phyloP scores from a whole-genome alignment of 2,113 vertebrate species.

The Leucoraja erinaceus region DNA sequence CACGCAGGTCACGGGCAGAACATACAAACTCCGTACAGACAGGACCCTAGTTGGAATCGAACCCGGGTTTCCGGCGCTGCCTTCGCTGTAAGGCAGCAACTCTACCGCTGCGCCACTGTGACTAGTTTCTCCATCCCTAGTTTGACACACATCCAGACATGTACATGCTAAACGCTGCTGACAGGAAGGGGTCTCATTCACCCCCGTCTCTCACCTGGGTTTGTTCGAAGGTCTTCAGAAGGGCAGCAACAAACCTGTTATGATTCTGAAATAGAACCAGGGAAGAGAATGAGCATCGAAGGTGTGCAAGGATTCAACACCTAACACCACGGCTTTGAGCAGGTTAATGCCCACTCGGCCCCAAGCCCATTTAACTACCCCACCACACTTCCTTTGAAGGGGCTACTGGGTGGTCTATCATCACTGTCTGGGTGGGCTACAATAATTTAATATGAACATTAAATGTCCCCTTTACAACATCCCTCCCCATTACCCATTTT shows the following conservation, averaged over 20 bases:
- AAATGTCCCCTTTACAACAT: too few species aligned
- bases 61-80: too few species aligned
- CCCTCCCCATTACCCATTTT: too few species aligned
- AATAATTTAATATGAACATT: too few species aligned
- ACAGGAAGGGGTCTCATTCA: not conserved
- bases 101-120: not conserved
- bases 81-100: too few species aligned
- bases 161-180: not conserved
- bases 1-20: too few species aligned
- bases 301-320: not conserved
- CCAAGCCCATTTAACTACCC: not conserved
- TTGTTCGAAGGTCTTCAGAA: constrained; percentile 32
- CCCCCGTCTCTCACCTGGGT: not conserved
- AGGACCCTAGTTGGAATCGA: too few species aligned
- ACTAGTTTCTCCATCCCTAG: not conserved
- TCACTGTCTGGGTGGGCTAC: too few species aligned
- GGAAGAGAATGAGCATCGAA: not conserved
- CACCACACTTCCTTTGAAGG: not conserved
- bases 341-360: not conserved
- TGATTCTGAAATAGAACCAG: constrained; percentile 7
- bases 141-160: not conserved
- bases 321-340: not conserved
- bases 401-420: too few species aligned
- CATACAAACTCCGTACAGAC: too few species aligned
- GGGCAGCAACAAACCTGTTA: not conserved